These are phyloP conservation scores for Mormyrops boulengeri DNA, from an alignment of 2,797 vertebrate genomes.

Conservation along the genomic window DNA sequence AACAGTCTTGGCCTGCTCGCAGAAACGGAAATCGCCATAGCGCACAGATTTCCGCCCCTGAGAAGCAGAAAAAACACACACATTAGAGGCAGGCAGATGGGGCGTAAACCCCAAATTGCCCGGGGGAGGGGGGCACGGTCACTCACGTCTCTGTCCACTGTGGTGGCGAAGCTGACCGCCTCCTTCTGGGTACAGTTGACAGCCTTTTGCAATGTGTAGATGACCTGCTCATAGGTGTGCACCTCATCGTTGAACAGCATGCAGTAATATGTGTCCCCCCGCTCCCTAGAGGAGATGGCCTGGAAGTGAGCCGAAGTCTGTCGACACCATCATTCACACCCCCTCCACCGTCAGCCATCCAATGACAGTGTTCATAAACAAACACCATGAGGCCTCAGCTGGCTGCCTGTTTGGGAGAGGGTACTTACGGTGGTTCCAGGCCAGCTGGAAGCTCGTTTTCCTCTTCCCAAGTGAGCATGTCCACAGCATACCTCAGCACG, in stretches of 20 bases:
- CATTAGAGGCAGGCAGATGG: background rate
- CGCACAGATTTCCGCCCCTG: slow-evolving; percentile 91
- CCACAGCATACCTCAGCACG: slow-evolving; percentile 86
- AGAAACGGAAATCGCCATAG: slow-evolving; percentile 87
- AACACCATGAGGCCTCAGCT: background rate
- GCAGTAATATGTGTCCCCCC: slow-evolving; percentile 83
- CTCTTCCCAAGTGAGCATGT: slow-evolving; percentile 92
- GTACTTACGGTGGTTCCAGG: slow-evolving; percentile 72
- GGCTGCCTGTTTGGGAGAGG: background rate
- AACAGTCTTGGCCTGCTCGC: slow-evolving; percentile 87
- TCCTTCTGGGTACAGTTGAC: slow-evolving; percentile 94
- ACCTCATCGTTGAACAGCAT: slow-evolving; percentile 98
- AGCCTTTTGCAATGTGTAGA: slow-evolving; percentile 94
- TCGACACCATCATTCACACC: background rate
- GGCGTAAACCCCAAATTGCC: background rate
- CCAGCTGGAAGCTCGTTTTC: slow-evolving; percentile 78
- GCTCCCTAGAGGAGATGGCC: slow-evolving; percentile 59
- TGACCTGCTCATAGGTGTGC: slow-evolving; percentile 98
- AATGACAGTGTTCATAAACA: background rate
- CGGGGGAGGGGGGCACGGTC: background rate
- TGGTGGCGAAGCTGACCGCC: slow-evolving; percentile 90
- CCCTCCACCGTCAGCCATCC: background rate
- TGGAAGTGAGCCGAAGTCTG: background rate
- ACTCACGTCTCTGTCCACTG: slow-evolving; percentile 92
- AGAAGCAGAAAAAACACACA: slow-evolving; percentile 15